phyloP scores from a whole-genome alignment of 2,113 vertebrate species.

The Lagenorhynchus albirostris region DNA sequence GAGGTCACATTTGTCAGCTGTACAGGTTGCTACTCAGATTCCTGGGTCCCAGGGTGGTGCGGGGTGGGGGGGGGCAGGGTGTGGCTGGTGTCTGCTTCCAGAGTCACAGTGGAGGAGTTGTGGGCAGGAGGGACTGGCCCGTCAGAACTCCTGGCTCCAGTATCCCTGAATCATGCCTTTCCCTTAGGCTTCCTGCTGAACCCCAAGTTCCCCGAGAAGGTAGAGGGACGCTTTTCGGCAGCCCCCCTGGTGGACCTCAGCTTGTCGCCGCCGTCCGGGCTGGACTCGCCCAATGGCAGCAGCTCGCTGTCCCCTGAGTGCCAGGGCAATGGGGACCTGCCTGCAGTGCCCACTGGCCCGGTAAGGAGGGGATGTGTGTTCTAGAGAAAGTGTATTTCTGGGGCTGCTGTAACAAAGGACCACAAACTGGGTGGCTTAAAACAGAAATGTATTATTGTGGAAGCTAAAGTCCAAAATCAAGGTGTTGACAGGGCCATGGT shows the following conservation, averaged over 20 bases:
- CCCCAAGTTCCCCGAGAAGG: slow-evolving; percentile 83
- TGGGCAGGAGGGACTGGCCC: background rate
- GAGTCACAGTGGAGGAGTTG: background rate
- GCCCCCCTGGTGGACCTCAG: slow-evolving; percentile 93
- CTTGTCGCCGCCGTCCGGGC: slow-evolving; percentile 86
- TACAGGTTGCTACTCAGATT: background rate
- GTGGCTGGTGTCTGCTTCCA: background rate
- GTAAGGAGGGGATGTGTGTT: slow-evolving; percentile 80
- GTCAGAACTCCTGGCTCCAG: background rate
- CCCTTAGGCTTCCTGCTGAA: slow-evolving; percentile 79
- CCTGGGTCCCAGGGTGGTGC: background rate
- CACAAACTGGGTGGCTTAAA: background rate
- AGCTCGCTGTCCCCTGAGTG: slow-evolving; percentile 90
- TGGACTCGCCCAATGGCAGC: slow-evolving; percentile 84
- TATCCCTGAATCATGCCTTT: background rate
- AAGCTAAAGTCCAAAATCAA: background rate
- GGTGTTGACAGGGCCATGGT: background rate
- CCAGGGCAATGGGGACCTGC: slow-evolving; percentile 85
- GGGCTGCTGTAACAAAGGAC: background rate
- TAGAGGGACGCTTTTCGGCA: slow-evolving; percentile 82
- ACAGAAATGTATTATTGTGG: background rate
- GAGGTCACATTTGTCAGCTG: background rate
- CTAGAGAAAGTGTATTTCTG: background rate
- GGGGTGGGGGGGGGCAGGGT: too few relatives aligned
- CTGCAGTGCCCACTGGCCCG: slow-evolving; percentile 80